A percentile compares a stretch with the other conserved stretches of the same genome.
Evolutionary conservation across 2,888 invertebrate species (phyloP).

Genomic region (Cepaea hortensis): DNA sequence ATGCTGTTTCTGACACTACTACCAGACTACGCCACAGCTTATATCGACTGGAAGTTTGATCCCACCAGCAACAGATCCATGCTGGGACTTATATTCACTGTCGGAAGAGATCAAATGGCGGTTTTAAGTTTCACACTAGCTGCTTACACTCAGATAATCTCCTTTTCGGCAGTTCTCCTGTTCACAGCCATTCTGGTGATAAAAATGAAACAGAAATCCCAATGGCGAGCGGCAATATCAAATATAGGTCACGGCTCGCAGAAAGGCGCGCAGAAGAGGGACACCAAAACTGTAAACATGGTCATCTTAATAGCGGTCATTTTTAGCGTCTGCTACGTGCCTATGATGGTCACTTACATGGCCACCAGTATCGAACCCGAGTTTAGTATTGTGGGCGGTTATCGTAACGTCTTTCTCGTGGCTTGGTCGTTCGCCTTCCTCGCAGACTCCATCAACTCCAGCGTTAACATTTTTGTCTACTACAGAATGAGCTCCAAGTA

Average conservation of each 20-base stretch:
- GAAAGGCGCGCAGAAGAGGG: not conserved
- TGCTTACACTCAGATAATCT: constrained; percentile 5
- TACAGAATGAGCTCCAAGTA: constrained; percentile 10
- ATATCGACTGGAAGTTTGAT: constrained; percentile 6
- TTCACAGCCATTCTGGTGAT: constrained; percentile 11
- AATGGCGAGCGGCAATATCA: constrained; percentile 4
- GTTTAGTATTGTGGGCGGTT: constrained; percentile 17
- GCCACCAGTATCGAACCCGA: constrained; percentile 6
- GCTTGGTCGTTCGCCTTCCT: constrained; percentile 3
- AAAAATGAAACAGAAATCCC: constrained; percentile 15
- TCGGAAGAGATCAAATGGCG: constrained; percentile 6
- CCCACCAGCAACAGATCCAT: not conserved
- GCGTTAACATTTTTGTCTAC: not conserved
- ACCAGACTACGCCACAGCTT: not conserved
- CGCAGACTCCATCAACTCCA: no score
- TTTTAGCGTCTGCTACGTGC: constrained; percentile 9
- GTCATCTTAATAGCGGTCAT: constrained; percentile 4
- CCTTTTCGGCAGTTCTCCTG: not conserved
- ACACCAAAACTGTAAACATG: not conserved
- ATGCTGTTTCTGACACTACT: not conserved
- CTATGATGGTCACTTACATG: constrained; percentile 13
- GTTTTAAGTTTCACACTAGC: constrained; percentile 11
- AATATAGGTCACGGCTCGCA: not conserved
- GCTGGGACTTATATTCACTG: constrained; percentile 24
- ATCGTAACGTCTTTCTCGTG: constrained; percentile 18